phyloP scores from a whole-genome alignment of 1,140 invertebrate species.

The Drosophila cardini region DNA sequence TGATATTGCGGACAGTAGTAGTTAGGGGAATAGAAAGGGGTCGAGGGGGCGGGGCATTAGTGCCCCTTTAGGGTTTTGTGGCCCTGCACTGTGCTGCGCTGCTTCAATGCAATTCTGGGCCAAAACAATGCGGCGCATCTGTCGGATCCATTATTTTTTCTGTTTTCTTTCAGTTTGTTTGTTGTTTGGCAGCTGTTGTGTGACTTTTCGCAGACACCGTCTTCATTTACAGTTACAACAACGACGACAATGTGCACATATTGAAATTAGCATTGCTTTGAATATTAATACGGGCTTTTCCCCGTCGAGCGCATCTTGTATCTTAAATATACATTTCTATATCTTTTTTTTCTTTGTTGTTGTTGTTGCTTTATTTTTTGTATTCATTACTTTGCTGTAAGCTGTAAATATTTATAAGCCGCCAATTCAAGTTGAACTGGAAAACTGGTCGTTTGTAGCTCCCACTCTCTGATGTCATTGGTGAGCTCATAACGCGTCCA shows the following conservation, averaged over 20 bases:
- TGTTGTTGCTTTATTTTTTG: slow-evolving; percentile 1
- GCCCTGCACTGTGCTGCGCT: slow-evolving; percentile 39
- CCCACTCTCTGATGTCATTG: slow-evolving; percentile 70
- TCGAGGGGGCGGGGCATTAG: background rate
- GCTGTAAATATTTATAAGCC: slow-evolving; percentile 72
- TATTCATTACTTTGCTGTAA: slow-evolving; percentile 51
- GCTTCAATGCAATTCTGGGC: slow-evolving; percentile 74
- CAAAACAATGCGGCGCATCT: slow-evolving; percentile 66
- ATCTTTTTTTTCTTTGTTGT: slow-evolving; percentile 17
- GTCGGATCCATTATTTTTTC: slow-evolving; percentile 27
- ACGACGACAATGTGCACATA: slow-evolving; percentile 37
- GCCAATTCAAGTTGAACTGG: slow-evolving; percentile 75
- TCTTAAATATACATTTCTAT: slow-evolving; percentile 39
- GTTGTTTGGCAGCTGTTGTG: slow-evolving; percentile 46
- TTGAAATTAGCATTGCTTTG: slow-evolving; percentile 76
- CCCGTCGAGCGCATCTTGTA: slow-evolving; percentile 38
- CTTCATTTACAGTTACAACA: slow-evolving; percentile 56
- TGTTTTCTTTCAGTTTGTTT: slow-evolving; percentile 2
- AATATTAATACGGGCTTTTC: slow-evolving; percentile 70
- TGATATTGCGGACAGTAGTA: slow-evolving; percentile 35
- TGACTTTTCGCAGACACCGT: slow-evolving; percentile 50
- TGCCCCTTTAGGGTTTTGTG: slow-evolving; percentile 47
- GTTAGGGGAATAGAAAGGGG: background rate
- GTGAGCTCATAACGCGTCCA: slow-evolving; percentile 40
- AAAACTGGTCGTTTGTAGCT: slow-evolving; percentile 48